These are phyloP conservation scores for Trachymyrmex septentrionalis DNA, from an alignment of 1,140 invertebrate species.

Conservation along the genomic window DNA sequence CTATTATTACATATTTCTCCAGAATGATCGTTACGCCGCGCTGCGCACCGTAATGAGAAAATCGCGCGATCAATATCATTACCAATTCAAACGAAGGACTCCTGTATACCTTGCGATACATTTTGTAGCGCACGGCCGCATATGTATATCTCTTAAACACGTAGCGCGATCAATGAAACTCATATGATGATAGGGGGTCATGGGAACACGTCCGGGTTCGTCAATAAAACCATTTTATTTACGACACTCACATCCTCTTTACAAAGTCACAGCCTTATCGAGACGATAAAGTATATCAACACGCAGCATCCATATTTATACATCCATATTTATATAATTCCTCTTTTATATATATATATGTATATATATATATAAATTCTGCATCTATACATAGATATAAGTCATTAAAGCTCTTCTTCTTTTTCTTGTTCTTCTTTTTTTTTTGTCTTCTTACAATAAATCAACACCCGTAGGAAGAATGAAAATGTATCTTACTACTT, in stretches of 20 bases:
- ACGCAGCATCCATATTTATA: conserved; percentile 61
- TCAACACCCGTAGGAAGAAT: conserved; percentile 17
- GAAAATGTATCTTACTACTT: conserved; percentile 7
- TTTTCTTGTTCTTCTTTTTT: background rate
- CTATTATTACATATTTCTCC: background rate
- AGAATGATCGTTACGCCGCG: background rate
- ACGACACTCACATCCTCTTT: conserved; percentile 68
- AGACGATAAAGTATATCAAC: conserved; percentile 69
- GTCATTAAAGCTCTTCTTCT: conserved; percentile 29
- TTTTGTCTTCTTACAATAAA: background rate
- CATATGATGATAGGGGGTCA: conserved; percentile 22
- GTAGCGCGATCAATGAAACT: conserved; percentile 54
- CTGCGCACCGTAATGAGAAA: conserved; percentile 28
- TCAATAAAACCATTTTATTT: conserved; percentile 77
- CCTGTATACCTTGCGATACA: background rate
- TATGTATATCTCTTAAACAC: background rate
- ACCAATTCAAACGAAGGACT: conserved; percentile 57
- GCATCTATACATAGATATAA: conserved; percentile 35
- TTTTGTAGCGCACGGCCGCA: too few relatives aligned
- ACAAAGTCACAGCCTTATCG: conserved; percentile 81
- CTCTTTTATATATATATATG: conserved; percentile 34
- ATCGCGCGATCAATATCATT: conserved; percentile 48
- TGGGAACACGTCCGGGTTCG: conserved; percentile 30
- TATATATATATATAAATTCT: conserved; percentile 36
- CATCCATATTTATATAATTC: conserved; percentile 49